Base-by-base conservation (phyloP, 1,140 invertebrate genomes). In the Papilio machaon region DNA sequence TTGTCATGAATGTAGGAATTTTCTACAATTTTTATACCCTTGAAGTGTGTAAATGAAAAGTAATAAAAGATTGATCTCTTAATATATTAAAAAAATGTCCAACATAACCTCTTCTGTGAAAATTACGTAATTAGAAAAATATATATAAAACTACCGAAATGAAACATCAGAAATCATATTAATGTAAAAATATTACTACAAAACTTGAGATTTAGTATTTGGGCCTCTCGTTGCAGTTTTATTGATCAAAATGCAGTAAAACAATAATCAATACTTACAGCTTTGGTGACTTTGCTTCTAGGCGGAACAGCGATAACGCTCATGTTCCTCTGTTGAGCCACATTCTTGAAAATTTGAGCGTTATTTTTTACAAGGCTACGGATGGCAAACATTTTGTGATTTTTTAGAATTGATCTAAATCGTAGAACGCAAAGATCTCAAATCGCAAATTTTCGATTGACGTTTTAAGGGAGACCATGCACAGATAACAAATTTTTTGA, bases 301-400 rank as follows among this genome's bases (percentile, higher is more conserved):
- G 91, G 85, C 10, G 92, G 92, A 43, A 90, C 82, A 35, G 86
- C 76, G 52, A 91, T 81, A 2, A 81, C 91, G 73, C 88, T 92
- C 90, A 92, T 92, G 73, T 91, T 92, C 73, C 92, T 89, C 8
- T 88, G 86, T 58, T 91, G 91, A 1, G 85, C 84, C 1, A 89
- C 91, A 90, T 90, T 92, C 81, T 88, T 92, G 38, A 87, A 73
- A 54, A 92, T 43, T 77, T 89, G 87, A 30, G 83, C 74, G 81
- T 89, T 90, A 74, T 82, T 85, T 81, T 82, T 92, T 10, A 92
- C 79, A 17, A 94, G 83, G 80, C 78, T 91, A 23, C 90, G 86
- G 81, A 90, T 84, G 0, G 87, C 89, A n/a, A 91, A 81, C 92
- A 94, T 94, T 84, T 88, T 92, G 82, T 82, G 76, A 79, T 82